Percentiles rank a stretch among this genome's conserved stretches.
Conservation (phyloP, 2,797 vertebrate species). For the Rachycentron canadum region DNA sequence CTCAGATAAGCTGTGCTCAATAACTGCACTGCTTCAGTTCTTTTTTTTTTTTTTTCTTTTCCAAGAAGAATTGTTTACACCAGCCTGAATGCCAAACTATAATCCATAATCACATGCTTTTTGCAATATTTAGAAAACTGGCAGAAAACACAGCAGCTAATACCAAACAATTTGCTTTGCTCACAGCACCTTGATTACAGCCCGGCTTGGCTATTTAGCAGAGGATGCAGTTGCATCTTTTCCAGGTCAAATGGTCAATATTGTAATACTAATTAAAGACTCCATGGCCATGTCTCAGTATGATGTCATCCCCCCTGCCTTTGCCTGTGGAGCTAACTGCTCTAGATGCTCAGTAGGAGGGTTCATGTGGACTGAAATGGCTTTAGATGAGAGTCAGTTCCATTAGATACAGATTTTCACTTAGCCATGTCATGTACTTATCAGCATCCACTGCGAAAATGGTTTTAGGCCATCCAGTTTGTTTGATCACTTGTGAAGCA, state of each 20-base stretch:
- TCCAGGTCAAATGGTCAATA: conserved; percentile 69
- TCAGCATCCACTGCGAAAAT: conserved; percentile 39
- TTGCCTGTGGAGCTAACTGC: conserved; percentile 50
- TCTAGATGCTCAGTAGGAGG: conserved; percentile 58
- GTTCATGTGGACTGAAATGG: conserved; percentile 44
- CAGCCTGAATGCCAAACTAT: conserved; percentile 35
- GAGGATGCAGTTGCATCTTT: conserved; percentile 54
- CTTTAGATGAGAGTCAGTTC: conserved; percentile 36
- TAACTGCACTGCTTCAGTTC: conserved; percentile 40
- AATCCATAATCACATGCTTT: conserved; percentile 50
- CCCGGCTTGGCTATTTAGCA: neutral
- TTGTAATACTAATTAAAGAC: conserved; percentile 69
- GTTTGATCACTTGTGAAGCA: conserved; percentile 47
- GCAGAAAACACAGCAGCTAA: conserved; percentile 28
- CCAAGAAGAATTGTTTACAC: conserved; percentile 44
- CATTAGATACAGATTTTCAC: conserved; percentile 31
- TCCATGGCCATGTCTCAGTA: conserved; percentile 54
- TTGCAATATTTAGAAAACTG: conserved; percentile 53
- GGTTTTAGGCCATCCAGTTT: conserved; percentile 33
- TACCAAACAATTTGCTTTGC: conserved; percentile 35
- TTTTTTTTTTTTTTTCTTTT: conserved; percentile 34
- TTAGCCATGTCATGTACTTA: neutral
- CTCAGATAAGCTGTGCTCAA: conserved; percentile 61
- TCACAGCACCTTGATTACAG: conserved; percentile 32
- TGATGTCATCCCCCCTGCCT: conserved; percentile 49